Percentiles rank a stretch among this genome's conserved stretches.
Conservation (phyloP, 2,888 invertebrate species). For the Rhaphigaster nebulosa region DNA sequence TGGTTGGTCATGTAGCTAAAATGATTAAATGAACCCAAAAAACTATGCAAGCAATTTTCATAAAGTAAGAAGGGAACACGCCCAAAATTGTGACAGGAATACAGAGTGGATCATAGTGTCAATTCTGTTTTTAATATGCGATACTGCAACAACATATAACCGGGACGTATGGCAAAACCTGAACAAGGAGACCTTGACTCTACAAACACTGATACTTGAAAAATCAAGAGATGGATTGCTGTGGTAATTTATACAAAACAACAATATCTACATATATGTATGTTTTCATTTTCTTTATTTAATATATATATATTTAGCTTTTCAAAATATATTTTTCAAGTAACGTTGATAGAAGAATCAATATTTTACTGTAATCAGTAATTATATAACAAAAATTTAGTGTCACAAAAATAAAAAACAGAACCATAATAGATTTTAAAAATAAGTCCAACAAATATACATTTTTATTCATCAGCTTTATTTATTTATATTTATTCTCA, state of each 20-base stretch:
- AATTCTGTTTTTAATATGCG: background rate
- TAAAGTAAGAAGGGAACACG: background rate
- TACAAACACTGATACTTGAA: no score
- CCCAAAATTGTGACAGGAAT: background rate
- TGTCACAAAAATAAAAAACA: background rate
- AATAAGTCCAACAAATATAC: no score
- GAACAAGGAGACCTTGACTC: background rate
- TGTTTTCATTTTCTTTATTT: background rate
- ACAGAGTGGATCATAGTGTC: background rate
- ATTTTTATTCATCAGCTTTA: no score
- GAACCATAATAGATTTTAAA: background rate
- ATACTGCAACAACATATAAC: background rate
- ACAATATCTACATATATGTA: background rate
- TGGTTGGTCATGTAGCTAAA: background rate
- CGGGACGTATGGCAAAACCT: background rate
- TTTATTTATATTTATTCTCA: background rate
- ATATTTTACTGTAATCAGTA: background rate
- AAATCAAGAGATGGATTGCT: background rate
- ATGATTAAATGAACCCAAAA: background rate
- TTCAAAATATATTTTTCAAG: background rate
- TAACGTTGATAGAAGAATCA: background rate
- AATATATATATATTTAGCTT: background rate
- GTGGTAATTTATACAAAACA: background rate
- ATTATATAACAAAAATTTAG: background rate
- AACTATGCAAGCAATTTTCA: background rate